These are phyloP conservation scores for Syrista parreyssii DNA, from an alignment of 2,888 invertebrate genomes.

Conservation along the genomic window DNA sequence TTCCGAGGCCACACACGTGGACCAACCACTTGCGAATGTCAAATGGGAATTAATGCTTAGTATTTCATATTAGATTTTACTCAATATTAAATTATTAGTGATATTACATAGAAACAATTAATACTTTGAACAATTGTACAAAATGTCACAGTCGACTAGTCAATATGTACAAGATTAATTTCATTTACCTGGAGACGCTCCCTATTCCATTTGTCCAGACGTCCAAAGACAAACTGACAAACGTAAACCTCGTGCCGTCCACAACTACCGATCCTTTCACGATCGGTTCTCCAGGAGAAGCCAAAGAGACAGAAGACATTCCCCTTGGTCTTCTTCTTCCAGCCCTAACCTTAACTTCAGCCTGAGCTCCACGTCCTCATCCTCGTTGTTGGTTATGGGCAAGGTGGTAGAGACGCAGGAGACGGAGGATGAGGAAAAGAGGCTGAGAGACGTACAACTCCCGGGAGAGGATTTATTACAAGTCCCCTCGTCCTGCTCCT, in stretches of 20 bases:
- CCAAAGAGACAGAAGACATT: slow-evolving; percentile 23
- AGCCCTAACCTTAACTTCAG: neutral
- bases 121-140: neutral
- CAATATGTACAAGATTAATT: neutral
- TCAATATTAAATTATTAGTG: neutral
- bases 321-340: neutral
- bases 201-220: neutral
- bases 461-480: slow-evolving; percentile 59
- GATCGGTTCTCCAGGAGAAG: neutral
- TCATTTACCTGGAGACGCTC: neutral
- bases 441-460: slow-evolving; percentile 51
- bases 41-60: neutral
- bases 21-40: neutral
- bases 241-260: neutral
- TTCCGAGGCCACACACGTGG: slow-evolving; percentile 38
- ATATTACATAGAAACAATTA: neutral
- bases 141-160: neutral
- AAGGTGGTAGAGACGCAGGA: neutral
- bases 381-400: neutral
- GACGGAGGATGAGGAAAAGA: slow-evolving; percentile 32
- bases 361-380: neutral
- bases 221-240: neutral
- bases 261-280: neutral
- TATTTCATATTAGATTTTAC: neutral
- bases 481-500: slow-evolving; percentile 49